Evolutionary conservation across 2,113 vertebrate genomes (phyloP), one percentile per base, ranked within the genome.

Genomic region (Apodemus speciosus): DNA sequence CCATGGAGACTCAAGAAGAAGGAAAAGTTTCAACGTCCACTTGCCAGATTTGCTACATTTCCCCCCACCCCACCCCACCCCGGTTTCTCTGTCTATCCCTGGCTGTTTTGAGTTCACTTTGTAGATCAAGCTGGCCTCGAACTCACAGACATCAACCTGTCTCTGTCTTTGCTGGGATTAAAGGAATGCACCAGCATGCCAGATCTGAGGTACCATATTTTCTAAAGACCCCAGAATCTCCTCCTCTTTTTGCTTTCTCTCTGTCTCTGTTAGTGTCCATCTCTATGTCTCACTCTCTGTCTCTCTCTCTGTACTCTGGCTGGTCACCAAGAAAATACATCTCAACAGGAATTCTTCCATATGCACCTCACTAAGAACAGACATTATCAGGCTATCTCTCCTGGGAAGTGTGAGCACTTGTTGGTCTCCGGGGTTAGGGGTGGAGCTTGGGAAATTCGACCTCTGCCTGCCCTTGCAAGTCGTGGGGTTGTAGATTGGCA

Each of bases 401-500:
- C 38, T 0, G 35, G 40, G 58, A 87, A 79, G 40, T 30, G 25
- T 3, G 72, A 84, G 53, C 62, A 60, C 69, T 80, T 49, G 72
- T 64, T 2, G 27, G 66, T 84, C 89, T 91, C 90, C 68, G 40
- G 38, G 35, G 14, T n/a, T 79, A 46, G 83, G n/a, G 84, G 81
- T 7, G 58, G 91, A 66, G 43, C 40, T 90, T 62, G 68, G 88
- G 79, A 83, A 93, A 91, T 73, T 73, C 14, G 79, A 96, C 92
- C 87, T 91, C 79, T 8, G 77, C 38, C 75, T 43, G 79, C 86
- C 56, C 79, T 20, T 20, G 86, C 69, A 69, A 32, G 79, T 49
- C 10, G 73, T 75, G 23, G 90, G 90, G 90, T 89, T 60, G 69
- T 94, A 91, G 89, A 91, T 95, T 90, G 89, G 87, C 79, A 0